phyloP scores from a whole-genome alignment of 2,888 invertebrate genomes.

The Tinea trinotella region DNA sequence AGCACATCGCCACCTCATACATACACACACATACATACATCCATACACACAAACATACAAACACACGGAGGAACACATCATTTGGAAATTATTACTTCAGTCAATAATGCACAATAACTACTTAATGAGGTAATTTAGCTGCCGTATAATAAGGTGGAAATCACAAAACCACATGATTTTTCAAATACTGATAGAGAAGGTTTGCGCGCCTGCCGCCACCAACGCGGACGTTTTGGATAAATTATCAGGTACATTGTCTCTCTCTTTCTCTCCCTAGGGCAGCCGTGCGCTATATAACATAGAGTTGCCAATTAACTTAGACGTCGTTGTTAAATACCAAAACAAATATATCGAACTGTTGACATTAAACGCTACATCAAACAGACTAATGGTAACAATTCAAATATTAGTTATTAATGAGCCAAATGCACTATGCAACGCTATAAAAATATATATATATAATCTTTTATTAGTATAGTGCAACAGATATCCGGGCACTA shows the following conservation, averaged over 20 bases:
- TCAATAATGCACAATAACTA: slow-evolving; percentile 62
- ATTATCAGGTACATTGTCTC: slow-evolving; percentile 16
- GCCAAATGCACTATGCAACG: slow-evolving; percentile 67
- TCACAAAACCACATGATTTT: slow-evolving; percentile 45
- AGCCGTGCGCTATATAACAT: slow-evolving; percentile 16
- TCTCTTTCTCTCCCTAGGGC: slow-evolving; percentile 19
- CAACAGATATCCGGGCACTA: slow-evolving; percentile 20
- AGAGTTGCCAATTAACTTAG: slow-evolving; percentile 5
- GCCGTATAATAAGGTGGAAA: slow-evolving; percentile 55
- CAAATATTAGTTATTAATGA: slow-evolving; percentile 51
- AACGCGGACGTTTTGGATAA: slow-evolving; percentile 15
- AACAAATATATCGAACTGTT: not conserved
- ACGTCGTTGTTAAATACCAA: not conserved
- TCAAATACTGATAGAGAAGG: slow-evolving; percentile 56
- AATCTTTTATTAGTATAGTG: not conserved
- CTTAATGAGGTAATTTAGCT: slow-evolving; percentile 63
- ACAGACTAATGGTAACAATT: slow-evolving; percentile 33
- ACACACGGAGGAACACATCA: slow-evolving; percentile 48
- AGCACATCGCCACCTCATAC: slow-evolving; percentile 70
- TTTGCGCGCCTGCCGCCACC: no score
- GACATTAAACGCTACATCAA: not conserved
- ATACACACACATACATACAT: slow-evolving; percentile 26
- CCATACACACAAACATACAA: slow-evolving; percentile 13
- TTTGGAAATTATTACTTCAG: slow-evolving; percentile 67
- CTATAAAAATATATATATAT: slow-evolving; percentile 41